A percentile compares a stretch with the other conserved stretches of the same genome.
Conservation (phyloP, 2,888 invertebrate species). For the Uropetala carovei region DNA sequence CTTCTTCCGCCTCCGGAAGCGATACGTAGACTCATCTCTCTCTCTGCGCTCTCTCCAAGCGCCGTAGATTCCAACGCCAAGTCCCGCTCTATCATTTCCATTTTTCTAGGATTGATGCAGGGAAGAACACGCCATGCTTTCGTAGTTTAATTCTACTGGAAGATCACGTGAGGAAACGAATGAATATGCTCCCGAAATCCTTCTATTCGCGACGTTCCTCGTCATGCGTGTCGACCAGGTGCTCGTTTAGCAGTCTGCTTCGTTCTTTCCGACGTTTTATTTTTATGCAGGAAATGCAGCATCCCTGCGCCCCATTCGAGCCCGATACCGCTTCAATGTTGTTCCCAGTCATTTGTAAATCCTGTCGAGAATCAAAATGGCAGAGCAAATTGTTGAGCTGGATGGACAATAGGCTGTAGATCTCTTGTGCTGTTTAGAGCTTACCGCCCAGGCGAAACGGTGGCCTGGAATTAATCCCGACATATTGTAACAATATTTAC, state of each 20-base stretch:
- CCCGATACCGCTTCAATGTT: constrained; percentile 33
- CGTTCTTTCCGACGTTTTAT: neutral
- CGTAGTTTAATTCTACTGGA: neutral
- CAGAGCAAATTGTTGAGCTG: constrained; percentile 28
- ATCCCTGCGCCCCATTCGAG: constrained; percentile 38
- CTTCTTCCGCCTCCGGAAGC: neutral
- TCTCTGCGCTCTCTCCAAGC: neutral
- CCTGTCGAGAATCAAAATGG: constrained; percentile 37
- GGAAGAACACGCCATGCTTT: neutral
- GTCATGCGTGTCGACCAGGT: neutral
- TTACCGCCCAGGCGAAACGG: constrained; percentile 4
- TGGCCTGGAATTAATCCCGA: constrained; percentile 19
- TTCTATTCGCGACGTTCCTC: neutral
- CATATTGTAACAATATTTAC: neutral
- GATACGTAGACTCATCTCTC: neutral
- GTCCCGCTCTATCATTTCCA: neutral
- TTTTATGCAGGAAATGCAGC: constrained; percentile 45
- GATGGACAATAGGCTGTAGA: constrained; percentile 37
- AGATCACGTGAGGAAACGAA: too few species aligned
- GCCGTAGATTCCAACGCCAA: neutral
- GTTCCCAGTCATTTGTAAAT: constrained; percentile 55
- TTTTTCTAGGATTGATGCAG: neutral
- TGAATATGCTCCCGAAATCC: too few species aligned
- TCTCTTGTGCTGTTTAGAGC: neutral
- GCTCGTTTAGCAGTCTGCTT: neutral